Evolutionary conservation across 2,888 invertebrate genomes (phyloP).

Genomic region (Ramazzottius varieornatus): DNA sequence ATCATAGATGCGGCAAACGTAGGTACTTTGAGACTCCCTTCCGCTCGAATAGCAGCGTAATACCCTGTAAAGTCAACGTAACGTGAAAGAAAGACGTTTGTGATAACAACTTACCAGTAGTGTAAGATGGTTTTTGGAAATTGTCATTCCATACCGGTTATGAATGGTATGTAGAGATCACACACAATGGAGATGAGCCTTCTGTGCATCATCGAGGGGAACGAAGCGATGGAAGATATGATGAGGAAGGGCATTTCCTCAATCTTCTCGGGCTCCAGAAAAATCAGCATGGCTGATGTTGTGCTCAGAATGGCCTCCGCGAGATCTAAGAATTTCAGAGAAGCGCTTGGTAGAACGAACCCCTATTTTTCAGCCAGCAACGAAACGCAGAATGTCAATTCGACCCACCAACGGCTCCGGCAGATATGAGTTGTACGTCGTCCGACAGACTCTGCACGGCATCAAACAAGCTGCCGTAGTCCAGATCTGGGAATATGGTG

Average conservation of each 20-base stretch:
- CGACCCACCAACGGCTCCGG: slow-evolving; percentile 46
- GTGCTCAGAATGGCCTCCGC: background rate
- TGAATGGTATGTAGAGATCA: background rate
- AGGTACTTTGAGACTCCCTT: background rate
- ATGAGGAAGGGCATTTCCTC: background rate
- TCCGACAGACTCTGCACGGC: slow-evolving; percentile 67
- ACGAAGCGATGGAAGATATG: background rate
- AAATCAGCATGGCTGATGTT: background rate
- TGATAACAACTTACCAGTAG: too few species aligned
- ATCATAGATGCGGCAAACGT: background rate
- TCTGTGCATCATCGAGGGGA: background rate
- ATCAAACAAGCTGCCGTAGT: slow-evolving; percentile 81
- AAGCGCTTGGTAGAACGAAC: background rate
- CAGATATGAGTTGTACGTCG: slow-evolving; percentile 66
- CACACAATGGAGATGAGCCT: background rate
- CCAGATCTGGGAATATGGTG: slow-evolving; percentile 61
- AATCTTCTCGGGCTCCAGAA: background rate
- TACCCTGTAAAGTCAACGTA: background rate
- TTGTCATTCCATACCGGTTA: background rate
- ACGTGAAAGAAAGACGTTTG: background rate
- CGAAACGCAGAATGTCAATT: background rate
- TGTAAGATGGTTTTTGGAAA: too few species aligned
- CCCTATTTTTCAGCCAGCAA: background rate
- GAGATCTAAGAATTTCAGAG: background rate
- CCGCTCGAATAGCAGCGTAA: background rate